Conservation (phyloP, 2,797 vertebrate genomes). For the Gadopsis bispinosus region DNA sequence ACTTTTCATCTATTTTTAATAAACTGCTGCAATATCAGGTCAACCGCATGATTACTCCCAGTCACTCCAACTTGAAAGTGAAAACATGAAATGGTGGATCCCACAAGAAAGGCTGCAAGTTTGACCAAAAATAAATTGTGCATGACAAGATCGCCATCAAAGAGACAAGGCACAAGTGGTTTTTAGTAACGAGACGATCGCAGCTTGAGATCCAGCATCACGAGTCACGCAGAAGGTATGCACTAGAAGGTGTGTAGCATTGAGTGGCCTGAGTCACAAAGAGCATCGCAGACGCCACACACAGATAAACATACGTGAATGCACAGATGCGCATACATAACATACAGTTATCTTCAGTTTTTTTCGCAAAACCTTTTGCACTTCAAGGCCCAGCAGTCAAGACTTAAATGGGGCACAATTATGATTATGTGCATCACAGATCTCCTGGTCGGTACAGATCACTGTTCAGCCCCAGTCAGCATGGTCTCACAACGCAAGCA, state of each 20-base stretch:
- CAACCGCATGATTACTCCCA: slow-evolving; percentile 27
- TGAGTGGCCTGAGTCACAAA: slow-evolving; percentile 58
- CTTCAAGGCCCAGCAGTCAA: slow-evolving; percentile 29
- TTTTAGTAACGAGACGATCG: slow-evolving; percentile 57
- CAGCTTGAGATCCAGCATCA: slow-evolving; percentile 41
- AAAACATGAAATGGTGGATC: slow-evolving; percentile 41
- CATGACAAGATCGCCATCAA: slow-evolving; percentile 34
- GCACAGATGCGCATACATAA: slow-evolving; percentile 11
- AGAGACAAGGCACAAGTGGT: slow-evolving; percentile 53
- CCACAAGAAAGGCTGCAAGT: slow-evolving; percentile 43
- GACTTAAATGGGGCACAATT: slow-evolving; percentile 11
- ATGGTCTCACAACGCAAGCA: slow-evolving; percentile 11
- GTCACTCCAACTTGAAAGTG: slow-evolving; percentile 46
- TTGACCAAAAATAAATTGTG: slow-evolving; percentile 30
- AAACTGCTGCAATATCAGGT: slow-evolving; percentile 29
- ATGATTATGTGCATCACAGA: slow-evolving; percentile 9
- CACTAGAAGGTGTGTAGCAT: slow-evolving; percentile 48
- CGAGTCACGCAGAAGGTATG: slow-evolving; percentile 64
- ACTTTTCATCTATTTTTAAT: slow-evolving; percentile 27
- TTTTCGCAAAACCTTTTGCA: slow-evolving; percentile 30
- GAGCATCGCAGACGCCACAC: slow-evolving; percentile 39
- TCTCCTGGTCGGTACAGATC: slow-evolving; percentile 26
- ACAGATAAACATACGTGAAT: slow-evolving; percentile 14
- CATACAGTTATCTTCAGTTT: slow-evolving; percentile 44
- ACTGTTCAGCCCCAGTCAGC: slow-evolving; percentile 37